Evolutionary conservation across 2,797 vertebrate species (phyloP).

Genomic region (Dryobates pubescens): DNA sequence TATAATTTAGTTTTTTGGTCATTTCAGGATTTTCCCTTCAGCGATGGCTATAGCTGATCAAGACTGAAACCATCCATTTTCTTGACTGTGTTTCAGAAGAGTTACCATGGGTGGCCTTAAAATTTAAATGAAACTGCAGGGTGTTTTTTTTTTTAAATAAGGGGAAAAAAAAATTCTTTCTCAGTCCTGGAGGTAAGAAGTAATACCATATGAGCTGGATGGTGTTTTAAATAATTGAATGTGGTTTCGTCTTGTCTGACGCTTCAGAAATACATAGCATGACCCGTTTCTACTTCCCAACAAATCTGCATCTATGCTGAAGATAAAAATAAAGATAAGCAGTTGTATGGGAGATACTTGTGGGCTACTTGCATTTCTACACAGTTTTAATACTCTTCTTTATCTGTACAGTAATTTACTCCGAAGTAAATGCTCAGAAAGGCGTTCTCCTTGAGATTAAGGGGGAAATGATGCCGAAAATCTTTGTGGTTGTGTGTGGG

Average conservation of each 20-base stretch:
- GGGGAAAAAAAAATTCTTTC: background rate
- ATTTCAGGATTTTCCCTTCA: background rate
- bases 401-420: conserved; percentile 18
- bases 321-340: conserved; percentile 3
- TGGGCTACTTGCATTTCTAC: conserved; percentile 10
- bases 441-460: background rate
- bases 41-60: fast-evolving
- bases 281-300: background rate
- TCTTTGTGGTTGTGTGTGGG: background rate
- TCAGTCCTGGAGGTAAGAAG: background rate
- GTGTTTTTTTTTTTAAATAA: background rate
- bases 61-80: background rate
- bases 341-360: conserved; percentile 5
- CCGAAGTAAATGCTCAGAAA: conserved; percentile 5
- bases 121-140: background rate
- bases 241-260: background rate
- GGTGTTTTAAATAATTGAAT: conserved; percentile 3
- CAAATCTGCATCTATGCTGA: background rate
- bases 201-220: background rate
- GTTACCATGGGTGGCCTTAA: background rate
- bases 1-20: background rate
- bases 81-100: background rate
- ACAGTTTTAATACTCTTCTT: conserved; percentile 3
- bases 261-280: background rate
- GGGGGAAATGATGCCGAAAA: background rate